Base-by-base conservation (phyloP, 2,113 vertebrate species). In the Tyto alba region DNA sequence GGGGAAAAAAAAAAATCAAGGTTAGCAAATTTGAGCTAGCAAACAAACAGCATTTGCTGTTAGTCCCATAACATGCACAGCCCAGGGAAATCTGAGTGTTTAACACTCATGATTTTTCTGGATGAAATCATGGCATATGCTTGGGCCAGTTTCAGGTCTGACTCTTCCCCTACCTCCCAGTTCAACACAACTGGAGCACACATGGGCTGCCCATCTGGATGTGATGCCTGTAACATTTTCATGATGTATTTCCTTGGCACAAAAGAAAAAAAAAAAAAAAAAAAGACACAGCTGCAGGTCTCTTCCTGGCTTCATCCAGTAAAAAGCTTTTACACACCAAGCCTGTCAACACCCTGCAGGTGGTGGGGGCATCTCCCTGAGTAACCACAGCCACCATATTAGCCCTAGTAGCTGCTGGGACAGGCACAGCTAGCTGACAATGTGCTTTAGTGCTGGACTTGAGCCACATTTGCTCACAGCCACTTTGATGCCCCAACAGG, bases 401-500 rank as follows among this genome's bases (percentile, higher is more conserved):
- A 83, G 11, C 55, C 5, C 43, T 16, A 43, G 10, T 21, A 10
- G 23, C 34, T 63, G 41, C 71, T 23, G 48, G 50, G 26, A 27
- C 12, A 50, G 43, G 50, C 22, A 17, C 34, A 22, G 38, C 2
- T 6, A 18, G 43, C 55, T 43, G 43, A 27, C 27, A 13, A 27
- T 30, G 19, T 20, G 32, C 45, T 38, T 16, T 14, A 59, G 22
- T 19, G 2, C 43, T 7, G 7, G 14, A 10, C 9, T 9, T 23
- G 43, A 79, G 50, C n/a, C 47, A 21, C 25, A 1, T 21, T 13
- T 52, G 48, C 34, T 86, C 27, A 34, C 19, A 32, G 38, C 45
- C 53, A 26, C 60, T 56, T 6, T 48, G 23, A 60, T 8, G 1
- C 16, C 32, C 36, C 0, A 0, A 50, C 27, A 32, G 22, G 4